Base-by-base conservation (phyloP, 2,113 vertebrate species). In the Sitta europaea region DNA sequence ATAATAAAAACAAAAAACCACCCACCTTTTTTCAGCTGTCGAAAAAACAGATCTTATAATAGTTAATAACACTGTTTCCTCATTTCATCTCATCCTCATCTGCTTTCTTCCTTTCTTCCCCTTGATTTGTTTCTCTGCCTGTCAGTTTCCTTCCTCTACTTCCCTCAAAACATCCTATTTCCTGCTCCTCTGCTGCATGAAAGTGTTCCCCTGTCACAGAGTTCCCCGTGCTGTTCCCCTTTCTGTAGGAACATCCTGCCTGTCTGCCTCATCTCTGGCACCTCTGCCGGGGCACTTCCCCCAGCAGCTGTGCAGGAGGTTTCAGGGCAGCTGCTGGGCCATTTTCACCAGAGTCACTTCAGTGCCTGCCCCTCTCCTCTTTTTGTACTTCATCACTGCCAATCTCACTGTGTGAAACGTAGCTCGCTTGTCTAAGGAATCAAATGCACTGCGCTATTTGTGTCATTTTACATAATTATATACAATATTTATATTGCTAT, bases 81-180 rank as follows among this genome's bases (percentile, higher is more conserved):
- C 40, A 61, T 62, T 94, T 84, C 38, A 36, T 54, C 21, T 43
- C 72, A 82, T 83, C 33, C 11, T 12, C 15, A 61, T 40, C 29
- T 88, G 68, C 36, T 84, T 84, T 95, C 59, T 62, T 72, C 35
- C 63, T 76, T 59, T 90, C 71, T 88, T 80, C 12, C 47, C 4
- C 40, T 83, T 87, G 51, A 33, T 66, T 66, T 77, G 36, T 67
- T 94, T 88, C 66, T 88, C 59, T 94, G 42, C 25, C 36, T 86
- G 65, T 90, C 29, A 22, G 65, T 88, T 95, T 97, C 92, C 90
- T 96, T 93, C 67, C 59, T 63, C 61, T 51, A 7, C 59, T 93
- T 83, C 63, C 74, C 59, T 83, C 87, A 88, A 91, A 96, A 93
- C 75, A 96, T 80, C 88, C 78, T 33, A 29, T 90, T 92, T 95